These are phyloP conservation scores for Urocynchramus pylzowi DNA, from an alignment of 2,113 vertebrate species.

Conservation along the genomic window DNA sequence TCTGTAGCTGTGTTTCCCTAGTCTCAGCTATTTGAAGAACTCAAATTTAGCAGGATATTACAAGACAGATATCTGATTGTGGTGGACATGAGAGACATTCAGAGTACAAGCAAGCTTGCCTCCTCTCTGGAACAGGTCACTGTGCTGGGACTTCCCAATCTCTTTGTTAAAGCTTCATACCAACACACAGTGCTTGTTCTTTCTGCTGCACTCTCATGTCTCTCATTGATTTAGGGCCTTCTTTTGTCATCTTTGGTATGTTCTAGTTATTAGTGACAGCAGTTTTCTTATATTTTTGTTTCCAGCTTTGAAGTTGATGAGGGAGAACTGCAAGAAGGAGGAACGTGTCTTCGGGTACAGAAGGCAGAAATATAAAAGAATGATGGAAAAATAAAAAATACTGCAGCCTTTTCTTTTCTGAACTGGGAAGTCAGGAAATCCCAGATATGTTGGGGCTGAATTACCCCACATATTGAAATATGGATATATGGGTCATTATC, in stretches of 20 bases:
- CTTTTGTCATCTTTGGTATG: neutral
- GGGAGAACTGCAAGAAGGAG: neutral
- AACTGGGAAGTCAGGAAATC: neutral
- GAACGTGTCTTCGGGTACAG: neutral
- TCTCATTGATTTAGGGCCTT: neutral
- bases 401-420: neutral
- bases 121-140: neutral
- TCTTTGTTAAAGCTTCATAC: neutral
- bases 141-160: rapidly evolving
- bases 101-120: neutral
- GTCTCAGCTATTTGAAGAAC: neutral
- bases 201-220: neutral
- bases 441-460: neutral
- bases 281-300: neutral
- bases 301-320: neutral
- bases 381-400: neutral
- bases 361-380: neutral
- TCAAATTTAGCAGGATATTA: neutral
- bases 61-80: neutral
- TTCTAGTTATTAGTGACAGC: neutral
- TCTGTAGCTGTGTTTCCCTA: neutral
- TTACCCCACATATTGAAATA: neutral
- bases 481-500: neutral
- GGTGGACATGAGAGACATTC: neutral
- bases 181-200: neutral